Evolutionary conservation across 2,113 vertebrate genomes (phyloP).

Genomic region (Stictonetta naevosa): DNA sequence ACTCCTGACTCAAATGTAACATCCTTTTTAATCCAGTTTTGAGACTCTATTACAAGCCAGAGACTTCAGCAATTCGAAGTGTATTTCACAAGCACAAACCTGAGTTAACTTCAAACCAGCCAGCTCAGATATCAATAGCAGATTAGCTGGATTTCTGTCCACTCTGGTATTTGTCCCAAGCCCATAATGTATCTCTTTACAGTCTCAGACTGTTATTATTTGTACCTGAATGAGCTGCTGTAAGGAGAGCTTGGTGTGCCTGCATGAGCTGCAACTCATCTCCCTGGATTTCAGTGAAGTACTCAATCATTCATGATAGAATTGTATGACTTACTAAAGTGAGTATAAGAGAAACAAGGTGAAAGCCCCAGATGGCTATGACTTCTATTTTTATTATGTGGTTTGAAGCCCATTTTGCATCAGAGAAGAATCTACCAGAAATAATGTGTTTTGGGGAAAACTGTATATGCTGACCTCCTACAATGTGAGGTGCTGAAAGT

Average conservation of each 20-base stretch:
- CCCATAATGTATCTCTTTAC: neutral
- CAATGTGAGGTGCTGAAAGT: neutral
- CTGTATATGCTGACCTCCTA: neutral
- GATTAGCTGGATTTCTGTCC: neutral
- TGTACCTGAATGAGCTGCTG: neutral
- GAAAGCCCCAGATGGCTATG: neutral
- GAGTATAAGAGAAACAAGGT: neutral
- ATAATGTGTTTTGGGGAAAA: neutral
- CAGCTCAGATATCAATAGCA: neutral
- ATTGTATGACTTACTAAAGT: neutral
- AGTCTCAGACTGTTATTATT: neutral
- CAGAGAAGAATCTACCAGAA: neutral
- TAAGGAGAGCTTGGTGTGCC: neutral
- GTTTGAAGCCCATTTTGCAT: neutral
- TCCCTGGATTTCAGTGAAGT: neutral
- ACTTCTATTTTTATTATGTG: neutral
- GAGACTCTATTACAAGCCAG: neutral
- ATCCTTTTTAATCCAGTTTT: neutral
- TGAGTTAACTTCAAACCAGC: neutral
- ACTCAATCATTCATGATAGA: neutral
- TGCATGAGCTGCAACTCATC: neutral
- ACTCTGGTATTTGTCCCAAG: neutral
- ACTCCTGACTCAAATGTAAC: accelerated
- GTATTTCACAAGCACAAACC: neutral
- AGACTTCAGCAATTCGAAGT: neutral